A percentile compares a stretch with the other conserved stretches of the same genome.
Conservation (phyloP, 2,113 vertebrate genomes). For the Suncus etruscus region DNA sequence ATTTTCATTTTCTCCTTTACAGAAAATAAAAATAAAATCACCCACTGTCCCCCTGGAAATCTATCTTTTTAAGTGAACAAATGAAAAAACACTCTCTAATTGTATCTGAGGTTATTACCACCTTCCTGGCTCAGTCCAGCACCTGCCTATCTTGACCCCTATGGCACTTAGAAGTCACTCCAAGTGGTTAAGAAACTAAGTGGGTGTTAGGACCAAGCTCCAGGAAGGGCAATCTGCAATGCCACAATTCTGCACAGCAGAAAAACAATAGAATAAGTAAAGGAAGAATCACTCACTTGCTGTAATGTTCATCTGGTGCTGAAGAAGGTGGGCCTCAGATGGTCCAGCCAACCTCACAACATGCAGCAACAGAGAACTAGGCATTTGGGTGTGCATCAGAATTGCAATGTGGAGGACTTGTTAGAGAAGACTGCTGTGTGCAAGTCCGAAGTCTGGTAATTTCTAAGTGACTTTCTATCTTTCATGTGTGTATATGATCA, state of each 20-base stretch:
- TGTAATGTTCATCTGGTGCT: not conserved
- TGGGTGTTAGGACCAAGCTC: not conserved
- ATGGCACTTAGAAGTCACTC: not conserved
- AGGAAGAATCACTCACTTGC: no score
- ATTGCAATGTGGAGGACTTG: not conserved
- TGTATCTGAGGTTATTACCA: no score
- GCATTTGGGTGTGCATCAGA: not conserved
- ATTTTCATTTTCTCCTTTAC: no score
- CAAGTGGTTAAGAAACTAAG: not conserved
- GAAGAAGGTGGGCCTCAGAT: fast-evolving
- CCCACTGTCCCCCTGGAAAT: no score
- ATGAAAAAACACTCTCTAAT: no score
- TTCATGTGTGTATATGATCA: not conserved
- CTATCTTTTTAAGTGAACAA: no score
- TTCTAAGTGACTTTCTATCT: not conserved
- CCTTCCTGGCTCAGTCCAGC: no score
- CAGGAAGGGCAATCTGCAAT: not conserved
- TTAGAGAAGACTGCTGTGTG: not conserved
- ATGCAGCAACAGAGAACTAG: not conserved
- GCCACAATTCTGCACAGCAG: not conserved
- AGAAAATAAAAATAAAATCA: no score
- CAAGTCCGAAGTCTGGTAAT: not conserved
- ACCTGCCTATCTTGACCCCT: no score
- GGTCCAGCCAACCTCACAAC: fast-evolving
- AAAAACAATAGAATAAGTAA: not conserved